phyloP scores from a whole-genome alignment of 2,797 vertebrate genomes.

The Mallotus villosus region DNA sequence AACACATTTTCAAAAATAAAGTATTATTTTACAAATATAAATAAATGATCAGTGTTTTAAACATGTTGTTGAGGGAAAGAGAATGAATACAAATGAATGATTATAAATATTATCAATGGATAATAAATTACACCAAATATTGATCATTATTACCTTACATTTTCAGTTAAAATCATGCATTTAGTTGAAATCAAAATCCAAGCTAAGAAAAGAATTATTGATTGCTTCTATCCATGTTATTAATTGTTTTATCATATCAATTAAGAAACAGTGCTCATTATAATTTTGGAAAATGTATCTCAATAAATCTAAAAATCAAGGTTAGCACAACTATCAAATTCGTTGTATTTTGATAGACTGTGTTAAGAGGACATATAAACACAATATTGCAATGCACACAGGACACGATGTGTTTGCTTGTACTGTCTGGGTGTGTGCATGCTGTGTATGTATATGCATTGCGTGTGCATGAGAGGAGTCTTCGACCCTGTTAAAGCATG shows the following conservation, averaged over 20 bases:
- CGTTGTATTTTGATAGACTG: background rate
- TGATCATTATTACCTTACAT: too few relatives aligned
- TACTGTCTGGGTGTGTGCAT: conserved; percentile 11
- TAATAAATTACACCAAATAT: too few relatives aligned
- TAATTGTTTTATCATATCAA: conserved; percentile 5
- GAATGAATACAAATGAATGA: background rate
- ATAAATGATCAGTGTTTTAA: background rate
- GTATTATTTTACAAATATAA: background rate
- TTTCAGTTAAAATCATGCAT: too few relatives aligned
- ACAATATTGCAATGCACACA: conserved; percentile 1
- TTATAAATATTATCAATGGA: too few relatives aligned
- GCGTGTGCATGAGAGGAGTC: conserved; percentile 31
- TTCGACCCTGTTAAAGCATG: conserved; percentile 56
- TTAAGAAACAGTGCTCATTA: conserved; percentile 1
- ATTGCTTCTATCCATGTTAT: background rate
- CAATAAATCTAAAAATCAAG: background rate
- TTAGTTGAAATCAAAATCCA: background rate
- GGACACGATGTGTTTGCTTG: background rate
- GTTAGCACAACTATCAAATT: conserved; percentile 7
- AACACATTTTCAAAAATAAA: background rate
- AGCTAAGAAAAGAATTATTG: background rate
- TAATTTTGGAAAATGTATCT: background rate
- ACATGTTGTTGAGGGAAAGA: background rate
- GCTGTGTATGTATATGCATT: conserved; percentile 9
- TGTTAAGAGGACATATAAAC: background rate